Evolutionary conservation across 2,888 invertebrate genomes (phyloP), one percentile per base, ranked within the genome.

Genomic region (Beris chalybata): DNA sequence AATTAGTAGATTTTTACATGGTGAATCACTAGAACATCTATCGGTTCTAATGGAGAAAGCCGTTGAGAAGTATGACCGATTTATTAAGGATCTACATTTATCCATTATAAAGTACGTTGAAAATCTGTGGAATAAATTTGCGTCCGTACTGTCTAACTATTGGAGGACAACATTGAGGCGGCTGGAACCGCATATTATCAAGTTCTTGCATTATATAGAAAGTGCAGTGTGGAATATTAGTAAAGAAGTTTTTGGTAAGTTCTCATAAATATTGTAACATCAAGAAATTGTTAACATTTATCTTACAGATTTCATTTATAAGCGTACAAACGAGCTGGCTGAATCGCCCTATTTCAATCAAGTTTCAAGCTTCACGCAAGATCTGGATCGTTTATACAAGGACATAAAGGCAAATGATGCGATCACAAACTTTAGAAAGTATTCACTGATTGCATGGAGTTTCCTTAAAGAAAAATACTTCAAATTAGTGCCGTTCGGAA

Each of bases 321-420:
- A 90, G 67, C 85, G 91, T 4, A 89, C 89, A 56, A 89, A 88
- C 69, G 92, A 93, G 75, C 79, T 94, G 69, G 88, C 92, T 1
- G 89, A 88, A 59, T 91, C 91, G 0, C 90, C 91, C 0, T 93
- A 92, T 73, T 93, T 92, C 75, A 89, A 88, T 71, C 89, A 89
- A 73, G 88, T 93, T 11, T 86, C 90, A 1, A 89, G 90, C 67
- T 88, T 93, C 72, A 90, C 91, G 0, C 90, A 90, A 72, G 92
- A 93, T 75, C 81, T 93, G 70, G 93, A 93, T 75, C 85, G 84
- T 65, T 84, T 93, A 57, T 93, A 92, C 77, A 87, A 87, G 65
- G 93, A 93, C 73, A 83, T 93, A 6, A 85, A 87, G 58, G 86
- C 87, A 66, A 90, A 93, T 75, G 92, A 92, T 73, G 84, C 91